Evolutionary conservation across 64 coral and sea anemone species (phyloP).

Genomic region (Acropora tenuis): DNA sequence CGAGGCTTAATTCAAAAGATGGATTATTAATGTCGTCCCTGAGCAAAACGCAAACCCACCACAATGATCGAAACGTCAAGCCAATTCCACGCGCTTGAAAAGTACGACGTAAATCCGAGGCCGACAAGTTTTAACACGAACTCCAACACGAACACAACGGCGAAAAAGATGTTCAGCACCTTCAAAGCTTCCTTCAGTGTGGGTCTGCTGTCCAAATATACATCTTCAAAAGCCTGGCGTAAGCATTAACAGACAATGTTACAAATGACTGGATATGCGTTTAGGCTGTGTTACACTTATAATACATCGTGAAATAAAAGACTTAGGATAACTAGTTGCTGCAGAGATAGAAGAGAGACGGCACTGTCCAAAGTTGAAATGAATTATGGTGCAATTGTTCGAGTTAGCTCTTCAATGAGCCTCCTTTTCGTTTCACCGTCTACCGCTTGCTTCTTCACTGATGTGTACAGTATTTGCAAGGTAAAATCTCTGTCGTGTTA

Average conservation of each 20-base stretch:
- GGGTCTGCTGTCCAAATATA: constrained; percentile 58
- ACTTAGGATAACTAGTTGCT: no score
- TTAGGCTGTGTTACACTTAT: no score
- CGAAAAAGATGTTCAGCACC: constrained; percentile 73
- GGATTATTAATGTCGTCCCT: background rate
- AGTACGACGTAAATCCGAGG: constrained; percentile 74
- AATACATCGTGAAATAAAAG: no score
- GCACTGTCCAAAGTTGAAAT: no score
- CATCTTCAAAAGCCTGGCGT: constrained; percentile 83
- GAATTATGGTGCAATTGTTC: no score
- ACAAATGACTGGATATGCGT: no score
- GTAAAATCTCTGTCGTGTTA: no score
- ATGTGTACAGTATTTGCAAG: no score
- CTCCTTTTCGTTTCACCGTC: no score
- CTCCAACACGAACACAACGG: constrained; percentile 67
- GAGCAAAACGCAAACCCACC: constrained; percentile 49
- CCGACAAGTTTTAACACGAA: constrained; percentile 84
- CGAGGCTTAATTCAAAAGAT: background rate
- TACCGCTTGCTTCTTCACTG: no score
- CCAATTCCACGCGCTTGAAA: constrained; percentile 81
- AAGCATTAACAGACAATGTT: background rate
- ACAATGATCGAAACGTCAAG: constrained; percentile 81
- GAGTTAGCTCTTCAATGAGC: no score
- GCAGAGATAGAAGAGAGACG: no score
- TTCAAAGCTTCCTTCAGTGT: constrained; percentile 40